Evolutionary conservation across 2,888 invertebrate species (phyloP), one percentile per base, ranked within the genome.

Genomic region (Gerris lacustris): DNA sequence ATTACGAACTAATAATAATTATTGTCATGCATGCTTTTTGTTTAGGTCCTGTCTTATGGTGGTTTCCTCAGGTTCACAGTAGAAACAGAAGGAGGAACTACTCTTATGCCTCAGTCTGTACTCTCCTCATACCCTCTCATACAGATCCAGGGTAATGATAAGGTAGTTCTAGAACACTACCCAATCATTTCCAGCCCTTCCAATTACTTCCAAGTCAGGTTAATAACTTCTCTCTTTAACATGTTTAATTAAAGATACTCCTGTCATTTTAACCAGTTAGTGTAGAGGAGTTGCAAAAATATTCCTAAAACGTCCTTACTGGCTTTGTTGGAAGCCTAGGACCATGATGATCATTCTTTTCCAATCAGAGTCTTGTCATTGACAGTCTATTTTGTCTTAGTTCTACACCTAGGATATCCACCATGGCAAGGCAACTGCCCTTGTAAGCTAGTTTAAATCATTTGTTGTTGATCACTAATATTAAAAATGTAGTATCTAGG

Each of bases 21-120:
- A 31, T 31, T 31, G 31, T 31, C 31, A 31, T 31, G 31, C 31
- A 31, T 31, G 31, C 31, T 31, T 31, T 31, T 55, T 72, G 76
- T 76, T 68, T 83, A 90, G 79, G 88, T 93, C 17, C 85, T 90
- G 73, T 94, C 96, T 43, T 98, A 98, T 81, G 95, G 94, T 44
- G 97, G 97, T 6, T 87, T 87, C 74, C 82, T 98, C 67, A 84
- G 89, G 74, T 96, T 96, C 79, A 84, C 85, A 1, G 86, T 90
- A 0, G 79, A 81, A 74, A 85, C 89, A 69, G 88, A 88, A 74
- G 87, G 87, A 66, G 86, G 86, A 6, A 82, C 86, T 31, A 84
- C 86, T 47, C 79, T 79, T 43, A 79, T 82, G 70, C 81, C 82
- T 15, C 80, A 83, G 0, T 80, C 82, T 6, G 83, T 87, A 5